Conservation (phyloP, 2,797 vertebrate species). For the Eulemur albifrons region DNA sequence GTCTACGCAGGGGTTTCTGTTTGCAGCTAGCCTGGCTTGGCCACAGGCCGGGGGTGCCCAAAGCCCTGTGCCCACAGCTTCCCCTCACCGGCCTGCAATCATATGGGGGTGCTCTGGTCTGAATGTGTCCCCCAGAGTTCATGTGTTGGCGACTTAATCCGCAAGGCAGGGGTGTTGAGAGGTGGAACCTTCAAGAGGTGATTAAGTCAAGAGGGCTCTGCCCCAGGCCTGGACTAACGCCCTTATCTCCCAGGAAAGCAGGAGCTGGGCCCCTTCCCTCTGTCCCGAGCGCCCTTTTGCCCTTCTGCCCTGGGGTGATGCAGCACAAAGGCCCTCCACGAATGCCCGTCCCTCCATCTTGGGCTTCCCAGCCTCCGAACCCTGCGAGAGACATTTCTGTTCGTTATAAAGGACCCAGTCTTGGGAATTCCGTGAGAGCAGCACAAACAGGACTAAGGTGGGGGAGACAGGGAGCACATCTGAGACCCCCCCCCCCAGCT, state of each 20-base stretch:
- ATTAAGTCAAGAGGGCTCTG: neutral
- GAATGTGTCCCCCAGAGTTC: neutral
- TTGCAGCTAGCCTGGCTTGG: no score
- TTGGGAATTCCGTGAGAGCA: neutral
- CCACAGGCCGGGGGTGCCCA: neutral
- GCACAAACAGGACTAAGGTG: neutral
- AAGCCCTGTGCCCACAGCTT: neutral
- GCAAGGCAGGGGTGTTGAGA: neutral
- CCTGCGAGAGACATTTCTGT: neutral
- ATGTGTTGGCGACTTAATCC: neutral
- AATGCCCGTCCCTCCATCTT: neutral
- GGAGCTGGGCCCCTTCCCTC: neutral
- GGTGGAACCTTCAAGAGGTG: neutral
- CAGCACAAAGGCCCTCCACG: neutral
- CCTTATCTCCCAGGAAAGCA: neutral
- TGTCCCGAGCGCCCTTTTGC: neutral
- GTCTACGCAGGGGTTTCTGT: neutral
- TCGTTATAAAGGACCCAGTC: neutral
- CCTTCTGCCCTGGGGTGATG: neutral
- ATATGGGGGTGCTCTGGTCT: neutral
- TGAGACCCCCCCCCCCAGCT: neutral
- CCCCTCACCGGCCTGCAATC: neutral
- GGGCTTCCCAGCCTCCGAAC: neutral
- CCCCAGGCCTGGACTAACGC: neutral
- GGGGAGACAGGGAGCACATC: no score